These are phyloP conservation scores for Lampropteryx suffumata DNA, from an alignment of 2,888 invertebrate species.

Conservation along the genomic window DNA sequence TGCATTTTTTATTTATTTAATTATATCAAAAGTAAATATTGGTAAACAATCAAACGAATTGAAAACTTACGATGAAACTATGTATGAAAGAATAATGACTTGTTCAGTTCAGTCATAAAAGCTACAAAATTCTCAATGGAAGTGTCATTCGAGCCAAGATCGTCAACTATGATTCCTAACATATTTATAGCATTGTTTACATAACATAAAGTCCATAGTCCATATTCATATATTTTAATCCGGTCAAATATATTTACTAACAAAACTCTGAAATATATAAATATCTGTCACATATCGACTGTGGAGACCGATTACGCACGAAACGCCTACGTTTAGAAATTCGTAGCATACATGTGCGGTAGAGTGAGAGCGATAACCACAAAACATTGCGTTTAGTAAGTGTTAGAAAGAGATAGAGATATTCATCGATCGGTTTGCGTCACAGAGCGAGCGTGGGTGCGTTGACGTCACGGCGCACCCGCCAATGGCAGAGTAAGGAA, in stretches of 20 bases:
- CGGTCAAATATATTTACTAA: constrained; percentile 58
- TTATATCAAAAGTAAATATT: too few species aligned
- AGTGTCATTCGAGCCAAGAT: constrained; percentile 1
- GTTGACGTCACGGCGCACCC: constrained; percentile 72
- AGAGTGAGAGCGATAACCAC: constrained; percentile 47
- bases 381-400: constrained; percentile 5
- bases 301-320: constrained; percentile 60
- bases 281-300: constrained; percentile 50
- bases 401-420: constrained; percentile 48
- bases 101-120: too few species aligned
- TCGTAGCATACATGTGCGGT: constrained; percentile 68
- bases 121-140: constrained; percentile 10
- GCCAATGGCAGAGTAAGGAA: constrained; percentile 64
- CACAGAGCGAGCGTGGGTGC: constrained; percentile 77
- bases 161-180: constrained; percentile 3
- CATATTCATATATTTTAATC: constrained; percentile 23
- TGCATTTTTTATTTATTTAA: too few species aligned
- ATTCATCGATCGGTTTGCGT: constrained; percentile 79
- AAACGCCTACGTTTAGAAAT: constrained; percentile 73
- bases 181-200: constrained; percentile 21
- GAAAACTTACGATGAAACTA: too few species aligned
- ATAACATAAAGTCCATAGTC: constrained; percentile 6
- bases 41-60: too few species aligned
- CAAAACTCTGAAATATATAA: constrained; percentile 56
- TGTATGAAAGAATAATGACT: too few species aligned